These are phyloP conservation scores for Rhagonycha fulva DNA, from an alignment of 2,888 invertebrate genomes.

Conservation along the genomic window DNA sequence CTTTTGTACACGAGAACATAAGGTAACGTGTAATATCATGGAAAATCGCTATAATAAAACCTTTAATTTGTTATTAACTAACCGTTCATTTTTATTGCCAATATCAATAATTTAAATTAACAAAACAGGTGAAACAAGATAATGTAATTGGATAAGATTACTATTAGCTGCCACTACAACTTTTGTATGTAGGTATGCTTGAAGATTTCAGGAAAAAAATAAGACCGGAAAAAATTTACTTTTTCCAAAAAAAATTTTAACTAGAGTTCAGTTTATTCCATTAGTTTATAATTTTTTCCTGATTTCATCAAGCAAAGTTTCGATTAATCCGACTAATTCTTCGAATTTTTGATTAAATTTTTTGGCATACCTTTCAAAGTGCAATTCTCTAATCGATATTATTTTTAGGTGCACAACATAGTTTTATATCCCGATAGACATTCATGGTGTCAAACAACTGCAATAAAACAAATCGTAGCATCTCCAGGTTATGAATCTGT, in stretches of 20 bases:
- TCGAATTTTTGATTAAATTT: no score
- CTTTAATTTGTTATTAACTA: not conserved
- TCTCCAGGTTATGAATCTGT: constrained; percentile 66
- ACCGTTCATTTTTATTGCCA: constrained; percentile 12
- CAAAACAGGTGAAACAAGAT: constrained; percentile 17
- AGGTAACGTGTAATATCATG: constrained; percentile 35
- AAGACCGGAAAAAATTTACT: no score
- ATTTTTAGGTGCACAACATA: constrained; percentile 67
- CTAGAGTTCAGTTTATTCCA: no score
- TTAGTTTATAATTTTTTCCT: no score
- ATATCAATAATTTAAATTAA: constrained; percentile 16
- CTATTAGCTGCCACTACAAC: constrained; percentile 1
- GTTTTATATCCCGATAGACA: constrained; percentile 71
- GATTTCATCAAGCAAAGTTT: no score
- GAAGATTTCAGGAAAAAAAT: not conserved
- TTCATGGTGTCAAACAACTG: constrained; percentile 72
- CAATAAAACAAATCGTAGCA: constrained; percentile 70
- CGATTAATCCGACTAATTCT: no score
- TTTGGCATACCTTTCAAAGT: not conserved
- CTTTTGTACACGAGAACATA: constrained; percentile 43
- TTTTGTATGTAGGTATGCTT: not conserved
- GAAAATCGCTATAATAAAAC: not conserved
- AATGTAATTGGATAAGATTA: constrained; percentile 13
- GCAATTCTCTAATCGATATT: not conserved
- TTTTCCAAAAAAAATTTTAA: no score